Evolutionary conservation across 37 sponge, comb jelly and placozoan genomes (phyloP).

Genomic region (Mnemiopsis leidyi): DNA sequence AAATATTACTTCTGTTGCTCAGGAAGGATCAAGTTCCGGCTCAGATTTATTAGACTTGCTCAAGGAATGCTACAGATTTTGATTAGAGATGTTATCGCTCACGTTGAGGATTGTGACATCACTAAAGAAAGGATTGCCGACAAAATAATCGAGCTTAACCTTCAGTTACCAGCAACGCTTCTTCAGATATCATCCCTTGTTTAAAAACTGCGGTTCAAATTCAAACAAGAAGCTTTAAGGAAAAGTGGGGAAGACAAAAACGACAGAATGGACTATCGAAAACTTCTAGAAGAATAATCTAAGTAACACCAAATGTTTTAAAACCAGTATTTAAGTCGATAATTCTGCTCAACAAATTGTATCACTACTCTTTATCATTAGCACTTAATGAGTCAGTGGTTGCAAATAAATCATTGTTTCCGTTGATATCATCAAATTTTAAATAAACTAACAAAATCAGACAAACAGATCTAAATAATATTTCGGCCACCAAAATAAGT

Average conservation of each 20-base stretch:
- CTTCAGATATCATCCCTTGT: background rate
- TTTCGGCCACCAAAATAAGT: too few species aligned
- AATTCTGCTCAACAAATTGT: too few species aligned
- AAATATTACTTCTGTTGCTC: background rate
- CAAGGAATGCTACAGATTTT: background rate
- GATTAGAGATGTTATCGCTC: background rate
- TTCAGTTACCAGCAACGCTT: background rate
- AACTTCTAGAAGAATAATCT: too few species aligned
- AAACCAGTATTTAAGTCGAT: too few species aligned
- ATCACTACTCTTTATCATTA: too few species aligned
- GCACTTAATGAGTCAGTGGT: too few species aligned
- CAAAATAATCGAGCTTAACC: background rate
- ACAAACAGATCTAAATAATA: too few species aligned
- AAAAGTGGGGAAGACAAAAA: background rate
- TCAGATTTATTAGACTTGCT: background rate
- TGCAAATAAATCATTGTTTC: too few species aligned
- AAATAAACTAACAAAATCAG: too few species aligned
- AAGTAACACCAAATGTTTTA: too few species aligned
- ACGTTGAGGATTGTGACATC: background rate
- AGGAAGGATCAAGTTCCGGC: background rate
- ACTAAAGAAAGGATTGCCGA: background rate
- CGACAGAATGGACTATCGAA: too few species aligned
- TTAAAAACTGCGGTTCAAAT: background rate
- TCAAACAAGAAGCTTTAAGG: background rate
- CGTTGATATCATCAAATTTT: too few species aligned